Base-by-base conservation (phyloP, 2,113 vertebrate species). In the Rana temporaria region DNA sequence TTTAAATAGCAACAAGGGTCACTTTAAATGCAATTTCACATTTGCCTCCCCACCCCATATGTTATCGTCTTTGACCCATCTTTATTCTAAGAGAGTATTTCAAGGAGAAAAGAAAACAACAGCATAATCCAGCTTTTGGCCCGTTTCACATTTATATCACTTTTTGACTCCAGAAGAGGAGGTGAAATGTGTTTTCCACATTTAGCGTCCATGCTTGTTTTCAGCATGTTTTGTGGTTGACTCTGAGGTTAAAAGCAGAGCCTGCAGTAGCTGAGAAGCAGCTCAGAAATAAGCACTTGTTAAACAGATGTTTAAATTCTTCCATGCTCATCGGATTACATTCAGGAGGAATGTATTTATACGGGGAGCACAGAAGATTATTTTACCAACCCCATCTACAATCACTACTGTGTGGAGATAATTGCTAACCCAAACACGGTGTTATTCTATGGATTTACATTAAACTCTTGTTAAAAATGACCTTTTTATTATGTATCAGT, bases 141-240 rank as follows among this genome's bases (percentile, higher is more conserved):
- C n/a, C 48, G n/a, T 16, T 18, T 17, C 14, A 24, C 17, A 74
- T 17, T 73, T 30, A 24, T 78, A 18, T 65, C 42, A 32, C 64
- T 53, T 34, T 78, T 6, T 53, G 14, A 32, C 18, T 20, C 5
- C 42, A 57, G 7, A 53, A 72, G 22, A 34, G 38, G 57, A n/a
- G 18, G 16, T 60, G 16, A 55, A 59, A 72, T 72, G 60, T 74
- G 60, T 82, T 82, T 68, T 82, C 69, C 42, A 22, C 70, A 74
- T 82, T 82, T 34, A 34, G 26, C 34, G 60, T 19, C 26, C 59
- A 20, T 42, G 60, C 60, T 74, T 57, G 77, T 79, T 79, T 79
- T 48, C 79, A 63, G 79, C 38, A 72, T 62, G 59, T 72, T 71
- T 69, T 80, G 66, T 62, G 56, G 56, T 48, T 80, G 67, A 52